A percentile compares a stretch with the other conserved stretches of the same genome.
Conservation (phyloP, 2,797 vertebrate genomes). For the Mormyrops attenuatus region DNA sequence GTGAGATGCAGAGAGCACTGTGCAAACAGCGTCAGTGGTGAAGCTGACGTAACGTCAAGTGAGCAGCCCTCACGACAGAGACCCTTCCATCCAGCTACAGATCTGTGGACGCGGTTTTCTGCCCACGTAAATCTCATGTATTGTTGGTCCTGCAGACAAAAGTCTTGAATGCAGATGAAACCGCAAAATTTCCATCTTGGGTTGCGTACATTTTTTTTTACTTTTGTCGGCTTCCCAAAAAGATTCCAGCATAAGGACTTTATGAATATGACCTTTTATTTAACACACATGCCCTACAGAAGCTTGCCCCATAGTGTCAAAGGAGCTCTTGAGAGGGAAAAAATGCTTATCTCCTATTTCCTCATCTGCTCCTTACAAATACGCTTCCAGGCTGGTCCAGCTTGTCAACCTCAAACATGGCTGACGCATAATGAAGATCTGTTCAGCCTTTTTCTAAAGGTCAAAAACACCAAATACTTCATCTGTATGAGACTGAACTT, state of each 20-base stretch:
- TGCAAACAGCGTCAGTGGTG: background rate
- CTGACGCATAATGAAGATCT: constrained; percentile 55
- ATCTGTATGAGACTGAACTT: constrained; percentile 44
- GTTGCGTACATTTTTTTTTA: constrained; percentile 29
- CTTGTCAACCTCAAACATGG: constrained; percentile 40
- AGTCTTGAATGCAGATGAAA: constrained; percentile 28
- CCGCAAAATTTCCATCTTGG: constrained; percentile 33
- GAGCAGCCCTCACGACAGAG: background rate
- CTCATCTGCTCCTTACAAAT: constrained; percentile 42
- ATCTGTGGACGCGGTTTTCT: no score
- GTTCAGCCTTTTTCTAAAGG: constrained; percentile 56
- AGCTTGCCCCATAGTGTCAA: constrained; percentile 46
- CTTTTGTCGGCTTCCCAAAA: constrained; percentile 36
- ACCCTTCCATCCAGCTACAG: background rate
- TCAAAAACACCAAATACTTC: constrained; percentile 41
- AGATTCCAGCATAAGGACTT: constrained; percentile 46
- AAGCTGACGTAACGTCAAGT: background rate
- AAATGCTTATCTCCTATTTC: constrained; percentile 54
- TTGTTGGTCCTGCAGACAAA: constrained; percentile 21
- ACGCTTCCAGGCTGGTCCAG: constrained; percentile 28
- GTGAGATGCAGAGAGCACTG: background rate
- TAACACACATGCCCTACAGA: constrained; percentile 50
- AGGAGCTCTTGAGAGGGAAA: constrained; percentile 42
- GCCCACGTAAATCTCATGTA: constrained; percentile 14
- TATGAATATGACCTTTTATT: constrained; percentile 61